These are phyloP conservation scores for Rotaria sp. DNA, from an alignment of 2,888 invertebrate species.

Conservation along the genomic window DNA sequence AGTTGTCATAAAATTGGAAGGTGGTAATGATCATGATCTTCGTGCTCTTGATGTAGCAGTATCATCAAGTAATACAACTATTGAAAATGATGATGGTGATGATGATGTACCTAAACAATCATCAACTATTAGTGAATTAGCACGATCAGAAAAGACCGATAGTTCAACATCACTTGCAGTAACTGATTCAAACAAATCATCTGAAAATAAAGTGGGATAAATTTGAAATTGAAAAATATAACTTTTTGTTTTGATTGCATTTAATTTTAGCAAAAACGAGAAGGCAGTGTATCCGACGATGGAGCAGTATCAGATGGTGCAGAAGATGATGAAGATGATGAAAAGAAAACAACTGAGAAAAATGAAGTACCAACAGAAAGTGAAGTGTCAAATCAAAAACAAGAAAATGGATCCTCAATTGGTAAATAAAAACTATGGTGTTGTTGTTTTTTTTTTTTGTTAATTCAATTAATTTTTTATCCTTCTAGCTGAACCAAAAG, in stretches of 20 bases:
- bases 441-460: conserved; percentile 44
- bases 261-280: conserved; percentile 43
- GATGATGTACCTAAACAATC: conserved; percentile 41
- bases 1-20: conserved; percentile 90
- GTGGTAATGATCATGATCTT: conserved; percentile 69
- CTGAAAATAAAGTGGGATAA: neutral
- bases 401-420: conserved; percentile 43
- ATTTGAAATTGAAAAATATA: neutral
- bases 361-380: neutral
- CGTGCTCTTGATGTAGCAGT: conserved; percentile 66
- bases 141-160: neutral
- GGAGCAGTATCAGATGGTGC: conserved; percentile 32
- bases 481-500: conserved; percentile 30
- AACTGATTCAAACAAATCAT: neutral
- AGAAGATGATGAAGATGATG: conserved; percentile 31
- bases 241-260: neutral
- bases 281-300: conserved; percentile 34
- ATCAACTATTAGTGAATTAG: neutral
- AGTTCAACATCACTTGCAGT: neutral
- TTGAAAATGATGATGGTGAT: conserved; percentile 41
- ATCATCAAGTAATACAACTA: conserved; percentile 47
- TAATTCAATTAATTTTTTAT: conserved; percentile 42
- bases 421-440: neutral
- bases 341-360: conserved; percentile 39
- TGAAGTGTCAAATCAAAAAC: conserved; percentile 33